Conservation (phyloP, 2,888 invertebrate genomes). For the Strigamia crassipes region DNA sequence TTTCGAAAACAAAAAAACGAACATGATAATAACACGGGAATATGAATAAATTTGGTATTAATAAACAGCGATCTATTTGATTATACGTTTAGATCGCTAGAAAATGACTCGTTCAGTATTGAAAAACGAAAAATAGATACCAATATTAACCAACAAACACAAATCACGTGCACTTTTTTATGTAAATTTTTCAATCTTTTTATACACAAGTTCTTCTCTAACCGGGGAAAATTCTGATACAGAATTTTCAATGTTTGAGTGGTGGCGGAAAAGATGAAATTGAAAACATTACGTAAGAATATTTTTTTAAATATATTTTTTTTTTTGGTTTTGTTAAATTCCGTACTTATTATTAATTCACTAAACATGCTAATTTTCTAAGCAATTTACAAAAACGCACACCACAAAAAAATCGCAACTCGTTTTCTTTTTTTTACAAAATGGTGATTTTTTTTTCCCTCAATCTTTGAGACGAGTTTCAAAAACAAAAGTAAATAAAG, state of each 20-base stretch:
- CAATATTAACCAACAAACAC: conserved; percentile 25
- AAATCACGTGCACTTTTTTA: conserved; percentile 19
- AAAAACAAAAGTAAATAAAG: not conserved
- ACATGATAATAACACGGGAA: conserved; percentile 33
- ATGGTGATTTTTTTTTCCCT: not conserved
- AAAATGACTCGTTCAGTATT: conserved; percentile 23
- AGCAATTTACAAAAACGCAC: conserved; percentile 33
- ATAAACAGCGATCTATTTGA: not conserved
- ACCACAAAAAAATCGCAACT: not conserved
- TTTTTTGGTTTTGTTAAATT: not conserved
- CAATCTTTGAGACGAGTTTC: not conserved
- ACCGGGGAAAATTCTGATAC: conserved; percentile 45
- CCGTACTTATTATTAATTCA: not conserved
- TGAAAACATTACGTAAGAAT: conserved; percentile 6
- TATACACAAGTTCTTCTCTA: conserved; percentile 33
- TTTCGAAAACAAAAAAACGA: conserved; percentile 1
- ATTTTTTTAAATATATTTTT: not conserved
- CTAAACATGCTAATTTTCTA: conserved; percentile 19
- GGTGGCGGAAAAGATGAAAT: conserved; percentile 35
- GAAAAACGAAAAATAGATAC: conserved; percentile 3
- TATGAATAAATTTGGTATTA: conserved; percentile 16
- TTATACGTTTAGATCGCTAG: not conserved
- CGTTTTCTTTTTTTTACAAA: conserved; percentile 25
- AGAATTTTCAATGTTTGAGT: conserved; percentile 45
- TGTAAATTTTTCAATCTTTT: conserved; percentile 38